These are phyloP conservation scores for Oplegnathus fasciatus DNA, from an alignment of 2,113 vertebrate species.

Conservation along the genomic window DNA sequence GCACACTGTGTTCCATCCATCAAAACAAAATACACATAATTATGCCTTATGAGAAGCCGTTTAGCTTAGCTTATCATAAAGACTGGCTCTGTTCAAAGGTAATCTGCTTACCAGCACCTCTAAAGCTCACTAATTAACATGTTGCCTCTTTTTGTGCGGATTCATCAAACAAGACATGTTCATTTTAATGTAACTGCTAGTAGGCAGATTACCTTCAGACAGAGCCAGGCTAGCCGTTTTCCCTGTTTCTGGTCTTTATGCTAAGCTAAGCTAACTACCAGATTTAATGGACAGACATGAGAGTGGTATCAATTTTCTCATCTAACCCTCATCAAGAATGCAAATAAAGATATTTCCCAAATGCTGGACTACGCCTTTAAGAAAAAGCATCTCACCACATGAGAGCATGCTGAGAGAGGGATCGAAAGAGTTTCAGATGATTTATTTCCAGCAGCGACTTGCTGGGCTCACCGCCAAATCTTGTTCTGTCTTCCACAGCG, in stretches of 20 bases:
- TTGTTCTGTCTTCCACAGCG: constrained; percentile 39
- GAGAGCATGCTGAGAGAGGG: not conserved
- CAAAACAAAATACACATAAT: too few species aligned
- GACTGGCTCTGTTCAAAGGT: too few species aligned
- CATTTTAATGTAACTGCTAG: too few species aligned
- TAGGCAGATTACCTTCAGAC: not conserved
- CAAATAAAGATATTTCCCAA: not conserved
- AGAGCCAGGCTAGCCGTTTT: not conserved
- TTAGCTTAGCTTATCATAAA: too few species aligned
- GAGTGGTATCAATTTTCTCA: not conserved
- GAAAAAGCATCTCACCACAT: not conserved
- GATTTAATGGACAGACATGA: not conserved
- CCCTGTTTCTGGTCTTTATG: not conserved
- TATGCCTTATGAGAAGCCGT: too few species aligned
- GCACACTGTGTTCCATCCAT: too few species aligned
- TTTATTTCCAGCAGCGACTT: not conserved
- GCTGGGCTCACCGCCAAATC: not conserved
- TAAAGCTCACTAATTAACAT: too few species aligned
- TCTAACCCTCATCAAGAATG: not conserved
- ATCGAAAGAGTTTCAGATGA: not conserved
- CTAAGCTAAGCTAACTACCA: not conserved
- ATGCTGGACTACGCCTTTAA: not conserved
- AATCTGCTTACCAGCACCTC: too few species aligned
- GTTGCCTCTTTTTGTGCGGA: too few species aligned
- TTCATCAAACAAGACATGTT: too few species aligned